Base-by-base conservation (phyloP, 30 jellyfish, hydroid and myxozoan genomes). In the Nemopilema nomurai region DNA sequence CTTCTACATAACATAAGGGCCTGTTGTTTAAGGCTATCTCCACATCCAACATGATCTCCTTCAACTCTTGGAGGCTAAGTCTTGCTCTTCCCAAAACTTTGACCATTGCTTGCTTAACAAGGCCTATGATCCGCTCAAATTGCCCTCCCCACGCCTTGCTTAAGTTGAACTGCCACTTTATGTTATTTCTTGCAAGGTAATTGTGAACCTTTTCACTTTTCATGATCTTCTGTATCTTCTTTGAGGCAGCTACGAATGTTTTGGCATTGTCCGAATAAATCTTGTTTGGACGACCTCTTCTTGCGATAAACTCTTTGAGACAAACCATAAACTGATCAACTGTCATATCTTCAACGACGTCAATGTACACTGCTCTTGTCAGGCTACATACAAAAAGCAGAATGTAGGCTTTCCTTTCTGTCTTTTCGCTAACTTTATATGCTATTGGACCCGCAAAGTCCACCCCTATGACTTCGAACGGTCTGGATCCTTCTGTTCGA, bases 81-180 rank as follows among this genome's bases (percentile, higher is more conserved):
- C 23, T 57, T 23, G 93, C 87, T 73, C 51, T 81, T 67, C 97
- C 97, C 24, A 74, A 24, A 22, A 83, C 76, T 57, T 63, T 82
- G 49, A 33, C 82, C 84, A 82, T 25, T 75, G 97, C 66, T 52
- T 89, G 90, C 90, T 89, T 89, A 28, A 89, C 94, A 25, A 89
- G 77, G 51, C 90, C 90, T 69, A 89, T 79, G 26, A 81, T 32
- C 26, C 94, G 79, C 80, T 89, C 90, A 76, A 74, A 89, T 68
- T 82, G 97, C 77, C 97, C 97, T 29, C 94, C 94, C 94, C 93
- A 81, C 90, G 90, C 97, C 49, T 77, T 51, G 49, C 97, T 89
- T 49, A 74, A 64, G 29, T 81, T 82, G 97, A 89, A 89, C 87
- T 89, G 93, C 94, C 97, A 89, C 79, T 27, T 71, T 29, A 89